Conservation (phyloP, 2,888 invertebrate genomes). For the Melieria omissa region DNA sequence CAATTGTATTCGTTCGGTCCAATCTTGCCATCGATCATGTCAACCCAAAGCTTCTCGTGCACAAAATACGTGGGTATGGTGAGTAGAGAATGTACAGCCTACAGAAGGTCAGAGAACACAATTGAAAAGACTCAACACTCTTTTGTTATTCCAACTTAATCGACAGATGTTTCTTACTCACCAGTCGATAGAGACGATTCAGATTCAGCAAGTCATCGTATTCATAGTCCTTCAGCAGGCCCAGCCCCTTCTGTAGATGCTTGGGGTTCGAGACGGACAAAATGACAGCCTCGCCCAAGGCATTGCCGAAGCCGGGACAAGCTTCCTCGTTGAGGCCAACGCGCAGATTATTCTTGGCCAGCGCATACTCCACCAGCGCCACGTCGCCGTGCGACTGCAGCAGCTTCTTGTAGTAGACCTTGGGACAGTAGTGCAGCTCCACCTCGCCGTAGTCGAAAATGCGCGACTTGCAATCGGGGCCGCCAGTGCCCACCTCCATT, state of each 20-base stretch:
- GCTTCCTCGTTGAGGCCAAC: constrained; percentile 56
- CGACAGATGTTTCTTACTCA: constrained; percentile 33
- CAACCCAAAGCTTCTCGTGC: constrained; percentile 77
- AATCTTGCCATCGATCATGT: constrained; percentile 69
- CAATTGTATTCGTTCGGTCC: constrained; percentile 71
- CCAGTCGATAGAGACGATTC: constrained; percentile 50
- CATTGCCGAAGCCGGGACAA: constrained; percentile 57
- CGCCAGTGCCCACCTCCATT: constrained; percentile 47
- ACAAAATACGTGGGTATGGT: constrained; percentile 77
- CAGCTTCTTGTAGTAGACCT: constrained; percentile 60
- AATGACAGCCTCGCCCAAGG: constrained; percentile 56
- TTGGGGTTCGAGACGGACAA: constrained; percentile 74
- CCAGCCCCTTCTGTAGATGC: constrained; percentile 69
- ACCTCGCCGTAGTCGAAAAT: constrained; percentile 55
- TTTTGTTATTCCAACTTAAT: no score
- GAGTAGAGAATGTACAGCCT: constrained; percentile 76
- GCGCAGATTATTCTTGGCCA: constrained; percentile 48
- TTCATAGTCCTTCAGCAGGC: constrained; percentile 45
- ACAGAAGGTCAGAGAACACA: background rate
- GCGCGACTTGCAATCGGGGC: constrained; percentile 56
- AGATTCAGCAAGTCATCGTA: constrained; percentile 51
- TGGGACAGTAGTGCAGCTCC: constrained; percentile 55
- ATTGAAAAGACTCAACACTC: background rate
- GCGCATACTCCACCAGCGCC: constrained; percentile 52
- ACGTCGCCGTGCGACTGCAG: constrained; percentile 60